Base-by-base conservation (phyloP, 2,888 invertebrate species). In the Rhyacophila evoluta region DNA sequence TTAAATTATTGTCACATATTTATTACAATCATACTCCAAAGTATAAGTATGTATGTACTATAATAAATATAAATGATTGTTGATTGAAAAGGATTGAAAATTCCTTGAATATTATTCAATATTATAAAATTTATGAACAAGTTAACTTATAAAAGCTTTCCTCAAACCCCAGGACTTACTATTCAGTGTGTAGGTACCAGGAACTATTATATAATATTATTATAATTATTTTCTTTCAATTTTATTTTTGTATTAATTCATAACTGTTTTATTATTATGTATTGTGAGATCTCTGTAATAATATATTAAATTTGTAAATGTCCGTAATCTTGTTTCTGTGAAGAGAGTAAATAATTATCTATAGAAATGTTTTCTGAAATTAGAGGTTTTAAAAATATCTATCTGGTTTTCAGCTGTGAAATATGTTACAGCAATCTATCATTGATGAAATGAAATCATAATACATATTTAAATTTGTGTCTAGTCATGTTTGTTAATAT, bases 401-500 rank as follows among this genome's bases (percentile, higher is more conserved):
- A 69, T 69, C 69, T 25, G 33, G 28, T 29, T 69, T 29, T 69
- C 33, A 3, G 15, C 12, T 69, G 69, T 11, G 69, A 69, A 12
- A 69, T 29, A 12, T 29, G 33, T 69, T 12, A 29, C 69, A 69
- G 69, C 69, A 69, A 69, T 69, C 29, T 33, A 29, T 33, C 28
- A 69, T 69, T 69, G 69, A 29, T 2, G 28, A 69, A 69, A 28
- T 28, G 28, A 15, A 69, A 69, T 29, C 28, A 72, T 72, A 72
- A 33, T 72, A 72, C 37, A 36, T 75, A 75, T 38, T 75, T 70
- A 73, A 75, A 87, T 88, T 88, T 88, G 88, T 87, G 88, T 88
- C 88, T 88, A 88, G 88, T 88, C 88, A 88, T 88, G 88, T 88
- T 89, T 89, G 89, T 89, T 89, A 88, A 88, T 87, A 87, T 87